phyloP scores from a whole-genome alignment of 2,797 vertebrate genomes.

The Myotis daubentonii region DNA sequence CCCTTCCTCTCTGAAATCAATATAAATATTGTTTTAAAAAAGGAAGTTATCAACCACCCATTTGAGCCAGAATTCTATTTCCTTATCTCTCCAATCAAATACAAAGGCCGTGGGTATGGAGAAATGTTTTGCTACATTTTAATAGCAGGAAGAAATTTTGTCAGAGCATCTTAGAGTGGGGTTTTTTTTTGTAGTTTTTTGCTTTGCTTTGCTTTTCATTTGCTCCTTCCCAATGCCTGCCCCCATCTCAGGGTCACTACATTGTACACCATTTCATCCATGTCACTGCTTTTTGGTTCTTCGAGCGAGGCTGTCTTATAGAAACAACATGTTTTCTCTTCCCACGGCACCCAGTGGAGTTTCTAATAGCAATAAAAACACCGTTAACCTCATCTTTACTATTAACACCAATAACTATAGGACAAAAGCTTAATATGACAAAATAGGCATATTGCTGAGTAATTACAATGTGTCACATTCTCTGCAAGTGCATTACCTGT shows the following conservation, averaged over 20 bases:
- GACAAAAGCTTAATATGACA: neutral
- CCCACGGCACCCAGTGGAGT: neutral
- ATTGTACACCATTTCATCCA: neutral
- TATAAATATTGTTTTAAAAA: neutral
- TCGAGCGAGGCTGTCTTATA: neutral
- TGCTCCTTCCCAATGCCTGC: neutral
- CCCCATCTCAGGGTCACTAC: neutral
- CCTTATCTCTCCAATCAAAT: conserved; percentile 81
- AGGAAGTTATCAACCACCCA: conserved; percentile 81
- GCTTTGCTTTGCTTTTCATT: conserved; percentile 69
- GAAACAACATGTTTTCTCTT: conserved; percentile 14
- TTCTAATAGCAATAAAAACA: conserved; percentile 7
- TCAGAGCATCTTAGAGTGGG: conserved; percentile 67
- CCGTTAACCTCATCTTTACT: neutral
- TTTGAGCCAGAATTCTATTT: conserved; percentile 81
- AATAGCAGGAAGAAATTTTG: conserved; percentile 75
- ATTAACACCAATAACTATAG: neutral
- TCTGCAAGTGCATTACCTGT: neutral
- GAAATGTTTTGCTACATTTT: conserved; percentile 81
- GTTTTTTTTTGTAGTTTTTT: conserved; percentile 16
- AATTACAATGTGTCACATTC: neutral
- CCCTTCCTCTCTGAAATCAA: no score
- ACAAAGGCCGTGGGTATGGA: conserved; percentile 81
- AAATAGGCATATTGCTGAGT: neutral
- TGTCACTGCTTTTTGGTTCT: neutral